These are phyloP conservation scores for Asbolus verrucosus DNA, from an alignment of 1,140 invertebrate genomes.

Conservation along the genomic window DNA sequence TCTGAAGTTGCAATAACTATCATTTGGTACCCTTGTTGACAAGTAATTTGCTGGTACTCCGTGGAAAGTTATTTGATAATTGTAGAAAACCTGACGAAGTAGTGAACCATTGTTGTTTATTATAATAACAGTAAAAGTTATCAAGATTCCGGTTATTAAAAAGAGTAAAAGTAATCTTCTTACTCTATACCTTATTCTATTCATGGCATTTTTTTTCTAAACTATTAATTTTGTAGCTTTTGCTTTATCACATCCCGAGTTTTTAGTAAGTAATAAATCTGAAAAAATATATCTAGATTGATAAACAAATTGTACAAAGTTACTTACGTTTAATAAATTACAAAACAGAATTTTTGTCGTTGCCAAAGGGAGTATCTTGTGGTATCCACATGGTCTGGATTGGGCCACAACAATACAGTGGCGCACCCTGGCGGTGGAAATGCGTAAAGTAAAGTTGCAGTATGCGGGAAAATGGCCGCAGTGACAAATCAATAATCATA, in stretches of 20 bases:
- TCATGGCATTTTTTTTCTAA: conserved; percentile 8
- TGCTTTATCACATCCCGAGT: conserved; percentile 8
- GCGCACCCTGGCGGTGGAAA: conserved; percentile 41
- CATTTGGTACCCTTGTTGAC: conserved; percentile 68
- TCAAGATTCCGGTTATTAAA: conserved; percentile 10
- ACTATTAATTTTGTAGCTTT: conserved; percentile 1
- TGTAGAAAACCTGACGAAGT: conserved; percentile 36
- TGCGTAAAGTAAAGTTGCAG: conserved; percentile 33
- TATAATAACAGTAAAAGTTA: conserved; percentile 19
- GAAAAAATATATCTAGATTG: no score
- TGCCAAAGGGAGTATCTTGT: neutral
- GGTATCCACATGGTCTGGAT: conserved; percentile 14
- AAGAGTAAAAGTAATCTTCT: neutral
- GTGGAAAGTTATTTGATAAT: conserved; percentile 24
- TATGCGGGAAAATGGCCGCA: conserved; percentile 41
- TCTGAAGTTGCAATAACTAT: conserved; percentile 73
- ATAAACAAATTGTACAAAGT: neutral
- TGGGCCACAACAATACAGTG: conserved; percentile 11
- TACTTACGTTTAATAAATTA: neutral
- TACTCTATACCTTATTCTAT: conserved; percentile 17
- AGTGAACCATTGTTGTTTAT: conserved; percentile 23
- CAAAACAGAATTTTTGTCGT: neutral
- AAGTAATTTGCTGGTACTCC: conserved; percentile 68
- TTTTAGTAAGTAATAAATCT: no score
- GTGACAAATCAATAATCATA: conserved; percentile 23